These are phyloP conservation scores for Adelphocoris suturalis DNA, from an alignment of 2,888 invertebrate species.

Conservation along the genomic window DNA sequence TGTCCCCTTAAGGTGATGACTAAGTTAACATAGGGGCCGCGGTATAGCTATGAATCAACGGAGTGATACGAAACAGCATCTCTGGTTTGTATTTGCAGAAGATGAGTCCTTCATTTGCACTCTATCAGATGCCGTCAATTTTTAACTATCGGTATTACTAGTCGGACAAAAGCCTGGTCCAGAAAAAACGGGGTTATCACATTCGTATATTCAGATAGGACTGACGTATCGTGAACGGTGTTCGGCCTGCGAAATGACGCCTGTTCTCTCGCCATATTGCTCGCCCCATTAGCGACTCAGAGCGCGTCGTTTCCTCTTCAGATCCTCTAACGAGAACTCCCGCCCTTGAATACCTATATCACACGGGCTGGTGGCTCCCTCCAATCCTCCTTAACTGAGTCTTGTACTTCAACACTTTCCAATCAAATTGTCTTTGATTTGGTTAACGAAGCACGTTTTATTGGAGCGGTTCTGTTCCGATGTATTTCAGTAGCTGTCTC, in stretches of 20 bases:
- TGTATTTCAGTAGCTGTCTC: neutral
- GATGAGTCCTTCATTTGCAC: no score
- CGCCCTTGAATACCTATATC: constrained; percentile 23
- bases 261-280: constrained; percentile 27
- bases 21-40: no score
- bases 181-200: neutral
- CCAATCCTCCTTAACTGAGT: neutral
- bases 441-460: constrained; percentile 20
- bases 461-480: neutral
- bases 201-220: neutral
- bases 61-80: no score
- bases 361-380: neutral
- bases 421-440: neutral
- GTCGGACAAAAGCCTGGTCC: neutral
- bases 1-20: no score
- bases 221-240: neutral
- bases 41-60: no score
- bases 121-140: neutral
- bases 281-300: constrained; percentile 46
- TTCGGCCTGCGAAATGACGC: neutral
- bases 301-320: constrained; percentile 51
- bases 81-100: no score
- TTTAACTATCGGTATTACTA: neutral
- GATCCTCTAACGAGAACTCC: constrained; percentile 37
- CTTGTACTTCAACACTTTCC: constrained; percentile 40